Conservation (phyloP, 1,140 invertebrate species). For the Platyscapa corneri region DNA sequence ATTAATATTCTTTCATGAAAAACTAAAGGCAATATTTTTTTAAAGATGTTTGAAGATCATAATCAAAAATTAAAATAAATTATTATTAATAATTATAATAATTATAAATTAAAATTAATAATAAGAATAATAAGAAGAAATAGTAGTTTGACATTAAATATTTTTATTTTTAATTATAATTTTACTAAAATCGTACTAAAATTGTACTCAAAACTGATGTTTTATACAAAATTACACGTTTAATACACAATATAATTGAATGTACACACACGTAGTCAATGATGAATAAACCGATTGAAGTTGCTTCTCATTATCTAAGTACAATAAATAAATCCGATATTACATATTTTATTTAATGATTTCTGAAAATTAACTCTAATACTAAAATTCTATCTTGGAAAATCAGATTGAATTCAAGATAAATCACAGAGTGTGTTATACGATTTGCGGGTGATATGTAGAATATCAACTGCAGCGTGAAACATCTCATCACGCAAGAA, state of each 20-base stretch:
- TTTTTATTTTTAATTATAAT: not conserved
- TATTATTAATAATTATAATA: too few relatives aligned
- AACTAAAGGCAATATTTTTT: too few relatives aligned
- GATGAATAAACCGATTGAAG: too few relatives aligned
- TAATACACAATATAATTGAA: too few relatives aligned
- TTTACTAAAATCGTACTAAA: not conserved
- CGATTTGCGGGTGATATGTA: conserved; percentile 1
- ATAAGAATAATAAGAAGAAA: too few relatives aligned
- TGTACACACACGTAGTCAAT: too few relatives aligned
- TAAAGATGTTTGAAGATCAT: too few relatives aligned
- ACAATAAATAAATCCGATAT: not conserved
- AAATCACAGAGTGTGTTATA: conserved; percentile 20
- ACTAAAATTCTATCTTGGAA: not conserved
- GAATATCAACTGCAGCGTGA: not conserved
- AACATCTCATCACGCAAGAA: conserved; percentile 40
- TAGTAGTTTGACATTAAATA: too few relatives aligned
- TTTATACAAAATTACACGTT: not conserved
- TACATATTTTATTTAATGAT: not conserved
- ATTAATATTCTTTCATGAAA: too few relatives aligned
- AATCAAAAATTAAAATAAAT: too few relatives aligned
- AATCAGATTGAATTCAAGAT: conserved; percentile 38
- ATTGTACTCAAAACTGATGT: not conserved
- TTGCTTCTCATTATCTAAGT: not conserved
- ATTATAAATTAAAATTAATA: too few relatives aligned
- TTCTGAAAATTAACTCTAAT: conserved; percentile 23